Percentiles rank a stretch among this genome's conserved stretches.
Evolutionary conservation across 2,113 vertebrate species (phyloP).

Genomic region (Muntiacus muntjak): DNA sequence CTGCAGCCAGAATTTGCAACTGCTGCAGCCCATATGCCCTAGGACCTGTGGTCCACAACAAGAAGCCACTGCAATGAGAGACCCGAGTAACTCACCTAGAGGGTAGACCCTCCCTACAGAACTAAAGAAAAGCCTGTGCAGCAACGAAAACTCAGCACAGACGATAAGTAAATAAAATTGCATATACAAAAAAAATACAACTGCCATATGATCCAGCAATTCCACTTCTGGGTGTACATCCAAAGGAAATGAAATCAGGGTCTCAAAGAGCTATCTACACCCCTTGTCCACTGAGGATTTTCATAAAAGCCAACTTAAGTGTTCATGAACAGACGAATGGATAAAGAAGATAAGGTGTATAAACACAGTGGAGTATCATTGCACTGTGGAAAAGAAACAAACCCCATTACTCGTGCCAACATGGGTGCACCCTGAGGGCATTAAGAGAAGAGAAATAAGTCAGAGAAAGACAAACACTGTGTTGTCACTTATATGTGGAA

Average conservation of each 20-base stretch:
- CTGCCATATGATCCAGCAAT: not conserved
- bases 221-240: not conserved
- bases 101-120: rapidly evolving
- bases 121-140: not conserved
- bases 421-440: not conserved
- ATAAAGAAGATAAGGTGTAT: not conserved
- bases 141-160: not conserved
- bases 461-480: not conserved
- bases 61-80: not conserved
- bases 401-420: no score
- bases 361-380: not conserved
- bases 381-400: not conserved
- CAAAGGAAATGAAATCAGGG: not conserved
- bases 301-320: not conserved
- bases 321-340: not conserved
- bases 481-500: not conserved
- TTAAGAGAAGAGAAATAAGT: not conserved
- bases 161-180: not conserved
- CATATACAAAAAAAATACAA: not conserved
- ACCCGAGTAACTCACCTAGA: not conserved
- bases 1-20: rapidly evolving
- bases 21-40: rapidly evolving
- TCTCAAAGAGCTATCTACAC: not conserved
- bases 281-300: not conserved
- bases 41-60: rapidly evolving